These are phyloP conservation scores for Tamandua tetradactyla DNA, from an alignment of 2,797 vertebrate species.

Conservation along the genomic window DNA sequence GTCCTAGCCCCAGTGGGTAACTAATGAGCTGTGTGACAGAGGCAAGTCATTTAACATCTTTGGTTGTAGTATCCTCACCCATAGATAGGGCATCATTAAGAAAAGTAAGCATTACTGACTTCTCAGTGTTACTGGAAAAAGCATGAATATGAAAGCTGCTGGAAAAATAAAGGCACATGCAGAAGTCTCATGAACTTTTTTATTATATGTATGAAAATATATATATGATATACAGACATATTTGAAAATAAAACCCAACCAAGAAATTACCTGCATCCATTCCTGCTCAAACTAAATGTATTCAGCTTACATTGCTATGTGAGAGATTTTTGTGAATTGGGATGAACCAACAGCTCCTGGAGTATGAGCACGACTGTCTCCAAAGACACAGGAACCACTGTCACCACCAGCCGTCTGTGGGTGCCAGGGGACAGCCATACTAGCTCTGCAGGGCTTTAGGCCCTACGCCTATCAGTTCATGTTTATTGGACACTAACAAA, in stretches of 20 bases:
- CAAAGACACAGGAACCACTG: not conserved
- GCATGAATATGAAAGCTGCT: not conserved
- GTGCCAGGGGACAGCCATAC: not conserved
- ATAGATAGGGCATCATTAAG: slow-evolving; percentile 1
- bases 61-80: not conserved
- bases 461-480: slow-evolving; percentile 46
- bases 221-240: too few species aligned
- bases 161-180: not conserved
- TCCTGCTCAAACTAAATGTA: not conserved
- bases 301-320: not conserved
- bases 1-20: not conserved
- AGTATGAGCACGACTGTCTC: not conserved
- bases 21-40: not conserved
- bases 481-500: not conserved
- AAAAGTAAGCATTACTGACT: not conserved
- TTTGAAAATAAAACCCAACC: not conserved
- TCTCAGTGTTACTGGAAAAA: not conserved
- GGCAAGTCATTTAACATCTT: not conserved
- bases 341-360: not conserved
- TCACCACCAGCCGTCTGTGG: not conserved
- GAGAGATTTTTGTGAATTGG: slow-evolving; percentile 24
- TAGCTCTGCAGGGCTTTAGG: not conserved
- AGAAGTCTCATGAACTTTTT: not conserved
- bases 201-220: too few species aligned
- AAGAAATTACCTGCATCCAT: too few species aligned